These are phyloP conservation scores for Crocidura indochinensis DNA, from an alignment of 2,797 vertebrate species.

Conservation along the genomic window DNA sequence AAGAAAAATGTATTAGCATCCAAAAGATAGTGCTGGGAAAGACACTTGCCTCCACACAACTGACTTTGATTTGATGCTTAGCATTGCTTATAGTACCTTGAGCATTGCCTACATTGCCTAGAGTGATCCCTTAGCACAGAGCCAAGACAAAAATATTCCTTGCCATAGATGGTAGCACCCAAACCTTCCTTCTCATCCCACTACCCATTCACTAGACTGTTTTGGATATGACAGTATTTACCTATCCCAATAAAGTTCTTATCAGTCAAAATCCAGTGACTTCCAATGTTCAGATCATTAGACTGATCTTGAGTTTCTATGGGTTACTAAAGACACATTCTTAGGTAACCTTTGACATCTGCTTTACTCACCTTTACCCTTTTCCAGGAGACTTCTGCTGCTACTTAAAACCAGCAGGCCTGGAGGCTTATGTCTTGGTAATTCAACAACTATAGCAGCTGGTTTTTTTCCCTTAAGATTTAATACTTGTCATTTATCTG, in stretches of 20 bases:
- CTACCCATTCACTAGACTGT: too few species aligned
- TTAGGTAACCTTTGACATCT: neutral
- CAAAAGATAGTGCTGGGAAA: too few species aligned
- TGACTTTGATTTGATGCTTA: too few species aligned
- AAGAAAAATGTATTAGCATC: too few species aligned
- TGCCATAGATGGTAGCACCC: too few species aligned
- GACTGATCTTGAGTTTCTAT: neutral
- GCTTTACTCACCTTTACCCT: slow-evolving; percentile 36
- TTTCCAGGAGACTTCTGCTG: neutral
- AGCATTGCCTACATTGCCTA: too few species aligned
- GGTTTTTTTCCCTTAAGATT: slow-evolving; percentile 84
- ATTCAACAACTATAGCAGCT: slow-evolving; percentile 81
- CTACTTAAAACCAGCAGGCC: slow-evolving; percentile 52
- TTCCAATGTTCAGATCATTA: slow-evolving; percentile 43
- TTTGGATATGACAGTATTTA: neutral
- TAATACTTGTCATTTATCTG: slow-evolving; percentile 86
- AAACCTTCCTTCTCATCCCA: too few species aligned
- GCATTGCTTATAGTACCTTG: too few species aligned
- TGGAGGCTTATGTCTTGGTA: slow-evolving; percentile 71
- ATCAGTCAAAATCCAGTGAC: neutral
- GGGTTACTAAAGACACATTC: slow-evolving; percentile 43
- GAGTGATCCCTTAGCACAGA: too few species aligned
- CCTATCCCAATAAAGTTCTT: neutral
- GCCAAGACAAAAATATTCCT: too few species aligned
- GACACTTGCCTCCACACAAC: too few species aligned